Conservation (phyloP, 2,888 invertebrate species). For the Caenorhabditis sp. region DNA sequence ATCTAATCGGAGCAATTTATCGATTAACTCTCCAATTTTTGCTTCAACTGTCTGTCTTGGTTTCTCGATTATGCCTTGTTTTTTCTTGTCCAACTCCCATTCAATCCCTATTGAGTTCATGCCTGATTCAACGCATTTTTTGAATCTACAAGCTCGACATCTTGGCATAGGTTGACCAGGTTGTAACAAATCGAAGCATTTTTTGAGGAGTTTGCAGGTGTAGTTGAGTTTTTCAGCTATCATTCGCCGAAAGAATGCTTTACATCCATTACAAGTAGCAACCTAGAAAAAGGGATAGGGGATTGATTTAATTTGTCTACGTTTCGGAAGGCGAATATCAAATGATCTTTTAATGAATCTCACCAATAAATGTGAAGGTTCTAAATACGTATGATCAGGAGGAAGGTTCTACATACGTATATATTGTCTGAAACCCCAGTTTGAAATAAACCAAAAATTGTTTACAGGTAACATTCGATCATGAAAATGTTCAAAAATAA, state of each 20-base stretch:
- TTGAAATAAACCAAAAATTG: too few species aligned
- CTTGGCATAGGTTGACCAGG: background rate
- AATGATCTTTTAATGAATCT: too few species aligned
- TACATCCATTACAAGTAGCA: background rate
- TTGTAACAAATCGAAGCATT: background rate
- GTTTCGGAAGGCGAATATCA: too few species aligned
- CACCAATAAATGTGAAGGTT: too few species aligned
- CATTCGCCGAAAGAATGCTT: background rate
- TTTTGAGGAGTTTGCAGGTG: background rate
- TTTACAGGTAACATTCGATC: too few species aligned
- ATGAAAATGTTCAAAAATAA: too few species aligned
- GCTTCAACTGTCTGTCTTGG: background rate
- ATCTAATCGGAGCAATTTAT: background rate
- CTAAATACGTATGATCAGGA: too few species aligned
- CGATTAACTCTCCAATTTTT: background rate
- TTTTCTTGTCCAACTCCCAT: background rate
- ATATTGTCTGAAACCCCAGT: too few species aligned
- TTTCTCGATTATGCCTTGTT: too few species aligned
- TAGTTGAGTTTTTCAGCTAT: background rate
- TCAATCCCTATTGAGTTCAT: slow-evolving; percentile 1
- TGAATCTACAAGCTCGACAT: slow-evolving; percentile 15
- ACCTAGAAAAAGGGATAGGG: background rate
- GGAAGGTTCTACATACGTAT: too few species aligned
- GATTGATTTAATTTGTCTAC: slow-evolving; percentile 3
- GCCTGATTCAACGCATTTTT: slow-evolving; percentile 17